phyloP scores from a whole-genome alignment of 2,888 invertebrate genomes.

The Eupithecia vulgata region DNA sequence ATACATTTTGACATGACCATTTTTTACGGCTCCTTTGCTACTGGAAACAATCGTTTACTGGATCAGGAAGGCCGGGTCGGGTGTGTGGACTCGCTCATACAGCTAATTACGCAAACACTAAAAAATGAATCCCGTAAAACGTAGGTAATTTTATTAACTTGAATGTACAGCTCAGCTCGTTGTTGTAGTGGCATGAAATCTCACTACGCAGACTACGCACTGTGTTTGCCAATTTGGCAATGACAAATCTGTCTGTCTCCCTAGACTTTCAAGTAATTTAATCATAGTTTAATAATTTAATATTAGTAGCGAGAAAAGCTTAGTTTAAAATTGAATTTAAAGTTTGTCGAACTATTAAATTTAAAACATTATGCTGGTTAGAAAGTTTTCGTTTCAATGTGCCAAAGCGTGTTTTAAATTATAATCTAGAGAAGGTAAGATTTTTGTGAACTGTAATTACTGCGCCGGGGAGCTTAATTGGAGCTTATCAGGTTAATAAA shows the following conservation, averaged over 20 bases:
- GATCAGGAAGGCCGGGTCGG: too few relatives aligned
- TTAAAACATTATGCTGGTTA: constrained; percentile 8
- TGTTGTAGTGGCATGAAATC: too few relatives aligned
- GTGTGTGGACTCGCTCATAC: too few relatives aligned
- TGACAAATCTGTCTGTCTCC: constrained; percentile 17
- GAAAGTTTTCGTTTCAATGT: not conserved
- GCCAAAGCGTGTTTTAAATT: not conserved
- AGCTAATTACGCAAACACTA: too few relatives aligned
- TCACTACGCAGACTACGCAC: too few relatives aligned
- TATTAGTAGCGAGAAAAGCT: constrained; percentile 17
- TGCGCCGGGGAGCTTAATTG: not conserved
- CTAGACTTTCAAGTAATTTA: constrained; percentile 23
- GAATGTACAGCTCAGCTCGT: too few relatives aligned
- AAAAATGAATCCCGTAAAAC: too few relatives aligned
- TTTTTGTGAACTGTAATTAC: constrained; percentile 3
- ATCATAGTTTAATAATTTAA: too few relatives aligned
- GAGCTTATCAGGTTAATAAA: not conserved
- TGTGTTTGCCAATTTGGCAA: not conserved
- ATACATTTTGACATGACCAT: too few relatives aligned
- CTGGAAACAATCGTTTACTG: too few relatives aligned
- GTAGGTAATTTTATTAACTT: not conserved
- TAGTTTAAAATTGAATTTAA: constrained; percentile 22
- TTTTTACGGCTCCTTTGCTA: too few relatives aligned
- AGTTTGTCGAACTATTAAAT: constrained; percentile 23
- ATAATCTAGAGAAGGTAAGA: constrained; percentile 1